Evolutionary conservation across 2,888 invertebrate genomes (phyloP), one percentile per base, ranked within the genome.

Genomic region (Doris montereyensis): DNA sequence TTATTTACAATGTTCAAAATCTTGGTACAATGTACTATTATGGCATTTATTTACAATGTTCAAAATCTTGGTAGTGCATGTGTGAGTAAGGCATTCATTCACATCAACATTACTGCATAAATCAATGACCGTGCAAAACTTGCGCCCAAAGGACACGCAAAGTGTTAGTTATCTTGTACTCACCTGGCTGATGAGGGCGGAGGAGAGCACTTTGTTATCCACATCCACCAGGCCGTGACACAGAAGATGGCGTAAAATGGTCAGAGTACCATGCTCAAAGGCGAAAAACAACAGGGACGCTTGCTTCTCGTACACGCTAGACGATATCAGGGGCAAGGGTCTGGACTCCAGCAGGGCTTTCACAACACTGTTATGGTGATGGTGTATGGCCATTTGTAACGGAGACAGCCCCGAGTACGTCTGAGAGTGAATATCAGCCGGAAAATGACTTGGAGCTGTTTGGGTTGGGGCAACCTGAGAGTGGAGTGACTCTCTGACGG

Each of bases 181-280:
- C 21, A 78, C 78, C 74, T 52, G 72, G 21, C 67, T 70, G 58
- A 82, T 76, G 65, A 82, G 76, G 3, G 96, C 95, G 82, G 96
- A 95, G 41, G 94, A 92, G 67, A 98, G 93, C 1, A 98, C 98
- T 84, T 94, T 93, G 78, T 96, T 95, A 80, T 97, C 95, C n/a
- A 90, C 89, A 93, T 99, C 99, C 26, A 95, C 93, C 0, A 98
- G 98, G 26, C 97, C 97, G 88, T 95, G 93, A 85, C 94, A 94
- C 74, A 97, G 91, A 71, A 97, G 92, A 76, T 95, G 90, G 88
- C 96, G 95, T n/a, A 95, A 94, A 87, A 96, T 94, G 32, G 94
- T 93, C 32, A 94, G 92, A 87, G 95, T 95, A 60, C 94, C 93
- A 84, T 94, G 94, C 79, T 93, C 93, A 84, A 95, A 94, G 17